Evolutionary conservation across 2,797 vertebrate genomes (phyloP), one percentile per base, ranked within the genome.

Genomic region (Mormyrops attenuatus): DNA sequence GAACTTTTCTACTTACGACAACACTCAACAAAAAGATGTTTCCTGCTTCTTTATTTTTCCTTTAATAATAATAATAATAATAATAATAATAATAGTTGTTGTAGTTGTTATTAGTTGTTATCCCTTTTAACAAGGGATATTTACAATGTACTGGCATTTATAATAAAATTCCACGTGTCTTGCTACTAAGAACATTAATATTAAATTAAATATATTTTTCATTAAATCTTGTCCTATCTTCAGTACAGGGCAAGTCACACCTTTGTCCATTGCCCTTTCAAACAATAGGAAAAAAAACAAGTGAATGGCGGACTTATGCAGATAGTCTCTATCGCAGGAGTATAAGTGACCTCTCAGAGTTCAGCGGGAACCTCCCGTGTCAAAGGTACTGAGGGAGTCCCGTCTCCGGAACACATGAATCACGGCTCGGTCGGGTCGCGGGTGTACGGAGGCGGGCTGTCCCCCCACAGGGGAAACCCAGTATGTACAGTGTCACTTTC

Each of bases 1-100:
- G 97, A 96, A 97, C 92, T 91, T 96, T 92, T 60, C 90, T 95
- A 94, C 92, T 91, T 94, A 91, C 97, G 97, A 95, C 92, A 49
- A 87, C 11, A 49, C 66, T 53, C 63, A 90, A 80, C 60, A 73
- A 15, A 69, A 73, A 38, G 2, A 88, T 38, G 11, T 63, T 55
- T 87, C 30, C 22, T 55, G 13, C 15, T 26, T 20, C 8, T 57
- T 34, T 34, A 50, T 55, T 53, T 38, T 55, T 5, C 17, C 22
- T 30, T 30, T 86, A 22, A 11, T 50, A 17, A 9, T 4, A n/a
- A 50, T 13, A 7, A 26, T 9, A 49, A 8, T 34, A 26, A 3
- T n/a, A 34, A 34, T 5, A 69, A 34, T 2, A 69, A 15, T 2
- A 69, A 34, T 5, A 69, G 2, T 69, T 13, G 0, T 30, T 2